Percentiles rank a stretch among this genome's conserved stretches.
Conservation (phyloP, 2,113 vertebrate genomes). For the Gobiocypris rarus region DNA sequence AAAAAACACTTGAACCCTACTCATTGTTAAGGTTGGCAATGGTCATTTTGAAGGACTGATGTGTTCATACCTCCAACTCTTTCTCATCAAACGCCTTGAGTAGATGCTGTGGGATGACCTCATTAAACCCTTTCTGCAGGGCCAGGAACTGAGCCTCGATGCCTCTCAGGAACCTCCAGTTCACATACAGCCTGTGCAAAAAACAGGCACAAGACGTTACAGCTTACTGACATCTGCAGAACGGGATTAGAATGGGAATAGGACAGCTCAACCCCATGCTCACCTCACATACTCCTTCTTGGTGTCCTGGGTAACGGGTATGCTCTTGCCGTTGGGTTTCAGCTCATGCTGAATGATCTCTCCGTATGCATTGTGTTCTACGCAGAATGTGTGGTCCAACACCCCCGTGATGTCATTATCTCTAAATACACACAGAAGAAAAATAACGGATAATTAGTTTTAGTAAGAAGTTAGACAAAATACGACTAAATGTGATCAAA, state of each 20-base stretch:
- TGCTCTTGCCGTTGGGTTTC: slow-evolving; percentile 97
- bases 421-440: slow-evolving; percentile 68
- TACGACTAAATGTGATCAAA: not conserved
- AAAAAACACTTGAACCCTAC: not conserved
- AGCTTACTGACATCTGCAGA: not conserved
- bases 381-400: slow-evolving; percentile 98
- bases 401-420: slow-evolving; percentile 98
- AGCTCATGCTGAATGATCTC: slow-evolving; percentile 99
- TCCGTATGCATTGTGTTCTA: slow-evolving; percentile 96
- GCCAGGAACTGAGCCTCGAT: slow-evolving; percentile 98
- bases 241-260: not conserved
- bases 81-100: slow-evolving; percentile 99
- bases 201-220: not conserved
- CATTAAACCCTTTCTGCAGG: slow-evolving; percentile 98
- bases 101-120: slow-evolving; percentile 98
- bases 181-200: slow-evolving; percentile 88
- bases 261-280: not conserved
- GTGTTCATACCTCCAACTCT: slow-evolving; percentile 88
- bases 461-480: not conserved
- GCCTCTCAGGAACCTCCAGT: slow-evolving; percentile 98
- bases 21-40: not conserved
- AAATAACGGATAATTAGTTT: not conserved
- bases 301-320: slow-evolving; percentile 93
- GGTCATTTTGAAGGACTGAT: not conserved
- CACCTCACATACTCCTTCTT: slow-evolving; percentile 98